phyloP scores from a whole-genome alignment of 1,140 invertebrate genomes.

The Marisa cornuarietis region DNA sequence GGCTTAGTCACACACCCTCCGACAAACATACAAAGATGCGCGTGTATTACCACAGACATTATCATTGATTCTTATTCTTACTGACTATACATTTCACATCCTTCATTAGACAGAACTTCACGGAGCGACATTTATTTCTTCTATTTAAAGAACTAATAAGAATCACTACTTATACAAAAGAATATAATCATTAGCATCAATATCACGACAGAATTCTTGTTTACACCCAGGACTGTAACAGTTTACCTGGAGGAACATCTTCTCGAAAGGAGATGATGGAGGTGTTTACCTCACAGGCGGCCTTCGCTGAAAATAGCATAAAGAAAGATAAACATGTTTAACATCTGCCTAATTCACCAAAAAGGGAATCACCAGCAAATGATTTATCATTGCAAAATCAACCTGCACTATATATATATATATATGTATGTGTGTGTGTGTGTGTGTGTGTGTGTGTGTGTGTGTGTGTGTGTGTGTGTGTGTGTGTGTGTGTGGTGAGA shows the following conservation, averaged over 20 bases:
- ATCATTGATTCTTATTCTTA: too few relatives aligned
- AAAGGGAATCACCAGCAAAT: too few relatives aligned
- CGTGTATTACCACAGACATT: too few relatives aligned
- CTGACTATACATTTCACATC: too few relatives aligned
- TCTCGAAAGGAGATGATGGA: conserved; percentile 29
- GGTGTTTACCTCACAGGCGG: conserved; percentile 26
- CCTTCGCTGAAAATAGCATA: background rate
- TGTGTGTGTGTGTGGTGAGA: too few relatives aligned
- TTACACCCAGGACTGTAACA: background rate
- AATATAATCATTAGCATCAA: background rate
- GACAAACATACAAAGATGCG: too few relatives aligned
- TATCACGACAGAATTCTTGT: background rate
- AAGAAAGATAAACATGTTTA: background rate
- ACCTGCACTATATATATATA: too few relatives aligned
- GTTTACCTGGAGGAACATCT: conserved; percentile 29
- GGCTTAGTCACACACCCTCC: too few relatives aligned
- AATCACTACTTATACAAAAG: background rate
- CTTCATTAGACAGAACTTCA: too few relatives aligned
- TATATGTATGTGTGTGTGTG: background rate
- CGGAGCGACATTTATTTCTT: too few relatives aligned
- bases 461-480: conserved; percentile 7
- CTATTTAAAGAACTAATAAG: background rate
- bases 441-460: background rate
- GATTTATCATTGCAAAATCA: too few relatives aligned
- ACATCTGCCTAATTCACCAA: background rate